Evolutionary conservation across 2,797 vertebrate species (phyloP).

Genomic region (Gallinago stenura): DNA sequence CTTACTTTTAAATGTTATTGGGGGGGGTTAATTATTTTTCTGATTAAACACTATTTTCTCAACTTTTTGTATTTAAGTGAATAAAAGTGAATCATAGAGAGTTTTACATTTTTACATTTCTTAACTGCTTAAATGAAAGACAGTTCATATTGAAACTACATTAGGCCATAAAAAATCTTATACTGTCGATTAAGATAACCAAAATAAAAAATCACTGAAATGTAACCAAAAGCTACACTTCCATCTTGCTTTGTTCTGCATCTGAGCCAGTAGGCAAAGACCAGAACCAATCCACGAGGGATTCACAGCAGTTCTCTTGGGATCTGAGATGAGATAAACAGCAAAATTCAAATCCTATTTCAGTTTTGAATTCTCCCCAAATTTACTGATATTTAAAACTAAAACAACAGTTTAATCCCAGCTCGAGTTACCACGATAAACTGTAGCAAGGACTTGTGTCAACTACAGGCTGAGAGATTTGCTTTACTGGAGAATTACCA

Average conservation of each 20-base stretch:
- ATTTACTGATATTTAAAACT: background rate
- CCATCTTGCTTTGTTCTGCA: background rate
- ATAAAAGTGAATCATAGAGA: background rate
- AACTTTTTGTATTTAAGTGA: rapidly evolving
- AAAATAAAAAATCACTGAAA: background rate
- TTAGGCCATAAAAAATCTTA: background rate
- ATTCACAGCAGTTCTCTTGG: background rate
- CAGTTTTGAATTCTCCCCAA: background rate
- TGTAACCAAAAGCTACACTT: background rate
- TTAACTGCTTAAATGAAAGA: background rate
- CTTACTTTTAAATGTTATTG: background rate
- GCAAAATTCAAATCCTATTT: background rate
- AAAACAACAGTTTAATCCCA: background rate
- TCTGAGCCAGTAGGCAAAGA: background rate
- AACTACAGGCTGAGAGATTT: background rate
- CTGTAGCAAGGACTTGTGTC: background rate
- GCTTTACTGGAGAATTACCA: background rate
- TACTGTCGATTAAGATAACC: background rate
- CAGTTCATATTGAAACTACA: background rate
- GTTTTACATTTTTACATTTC: background rate
- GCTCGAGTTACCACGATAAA: background rate
- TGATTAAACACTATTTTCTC: background rate
- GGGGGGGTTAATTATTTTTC: background rate
- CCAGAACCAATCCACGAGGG: background rate
- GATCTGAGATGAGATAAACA: background rate